Conservation (phyloP, 1,140 invertebrate species). For the Cydia amplana region DNA sequence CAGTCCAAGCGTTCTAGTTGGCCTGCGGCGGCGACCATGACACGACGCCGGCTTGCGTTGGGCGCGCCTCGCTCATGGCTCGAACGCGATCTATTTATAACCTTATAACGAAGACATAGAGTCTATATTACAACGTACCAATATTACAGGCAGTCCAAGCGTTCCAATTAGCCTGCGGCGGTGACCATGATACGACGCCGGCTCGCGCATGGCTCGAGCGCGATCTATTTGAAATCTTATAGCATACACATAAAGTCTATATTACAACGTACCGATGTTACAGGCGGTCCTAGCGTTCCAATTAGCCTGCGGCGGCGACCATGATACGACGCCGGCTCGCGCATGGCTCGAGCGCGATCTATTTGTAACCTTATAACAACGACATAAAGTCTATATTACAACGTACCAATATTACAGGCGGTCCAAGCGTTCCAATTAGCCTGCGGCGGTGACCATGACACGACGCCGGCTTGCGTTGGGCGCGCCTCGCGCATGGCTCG, state of each 20-base stretch:
- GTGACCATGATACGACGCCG: too few relatives aligned
- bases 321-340: slow-evolving; percentile 90
- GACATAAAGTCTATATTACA: slow-evolving; percentile 81
- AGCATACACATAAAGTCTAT: too few relatives aligned
- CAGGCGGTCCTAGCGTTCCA: slow-evolving; percentile 98
- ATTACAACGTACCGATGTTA: slow-evolving; percentile 94
- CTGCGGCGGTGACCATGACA: slow-evolving; percentile 96
- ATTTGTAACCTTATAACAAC: slow-evolving; percentile 44
- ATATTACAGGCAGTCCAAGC: slow-evolving; percentile 97
- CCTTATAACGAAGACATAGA: too few relatives aligned
- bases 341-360: slow-evolving; percentile 62
- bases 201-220: too few relatives aligned
- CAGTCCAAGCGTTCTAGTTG: too few relatives aligned
- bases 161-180: slow-evolving; percentile 94
- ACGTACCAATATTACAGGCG: slow-evolving; percentile 92
- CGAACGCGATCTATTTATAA: too few relatives aligned
- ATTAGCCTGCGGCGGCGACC: slow-evolving; percentile 96
- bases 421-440: slow-evolving; percentile 98
- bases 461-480: slow-evolving; percentile 85
- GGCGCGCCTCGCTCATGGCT: too few relatives aligned
- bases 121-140: too few relatives aligned
- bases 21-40: too few relatives aligned
- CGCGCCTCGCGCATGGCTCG: slow-evolving; percentile 61
- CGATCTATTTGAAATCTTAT: too few relatives aligned
- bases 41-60: too few relatives aligned